A percentile compares a stretch with the other conserved stretches of the same genome.
These are phyloP conservation scores for Aegypius monachus DNA, from an alignment of 2,113 vertebrate species.

Conservation along the genomic window DNA sequence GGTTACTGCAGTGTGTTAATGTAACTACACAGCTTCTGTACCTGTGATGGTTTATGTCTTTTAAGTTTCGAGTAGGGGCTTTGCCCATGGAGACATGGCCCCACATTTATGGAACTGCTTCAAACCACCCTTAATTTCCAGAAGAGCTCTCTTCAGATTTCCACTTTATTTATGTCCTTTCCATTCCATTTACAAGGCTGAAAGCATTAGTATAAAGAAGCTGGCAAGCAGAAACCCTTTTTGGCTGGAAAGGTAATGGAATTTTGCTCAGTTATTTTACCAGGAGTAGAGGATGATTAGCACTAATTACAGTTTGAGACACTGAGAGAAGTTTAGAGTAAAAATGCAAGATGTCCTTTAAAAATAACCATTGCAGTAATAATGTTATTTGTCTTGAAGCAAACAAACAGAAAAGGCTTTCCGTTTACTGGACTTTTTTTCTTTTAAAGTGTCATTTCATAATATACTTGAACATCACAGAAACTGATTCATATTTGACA, in stretches of 20 bases:
- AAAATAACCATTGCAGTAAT: neutral
- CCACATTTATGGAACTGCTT: neutral
- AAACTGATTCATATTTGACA: neutral
- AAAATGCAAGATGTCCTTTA: neutral
- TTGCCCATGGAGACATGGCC: neutral
- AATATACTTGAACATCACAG: neutral
- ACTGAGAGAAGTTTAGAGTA: neutral
- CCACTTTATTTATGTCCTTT: neutral
- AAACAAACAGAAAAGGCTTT: neutral
- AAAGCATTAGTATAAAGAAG: neutral
- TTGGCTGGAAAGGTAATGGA: neutral
- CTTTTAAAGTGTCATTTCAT: neutral
- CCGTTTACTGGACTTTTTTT: neutral
- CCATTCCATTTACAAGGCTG: neutral
- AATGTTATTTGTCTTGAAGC: neutral
- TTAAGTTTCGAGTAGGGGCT: neutral
- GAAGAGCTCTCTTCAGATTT: neutral
- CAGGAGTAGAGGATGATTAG: neutral
- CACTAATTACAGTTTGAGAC: neutral
- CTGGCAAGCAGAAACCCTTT: neutral
- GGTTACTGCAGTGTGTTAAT: neutral
- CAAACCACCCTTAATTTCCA: neutral
- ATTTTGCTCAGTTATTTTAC: conserved; percentile 16
- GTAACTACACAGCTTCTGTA: neutral
- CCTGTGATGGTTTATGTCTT: neutral